Evolutionary conservation across 2,888 invertebrate species (phyloP).

Genomic region (Apamea anceps): DNA sequence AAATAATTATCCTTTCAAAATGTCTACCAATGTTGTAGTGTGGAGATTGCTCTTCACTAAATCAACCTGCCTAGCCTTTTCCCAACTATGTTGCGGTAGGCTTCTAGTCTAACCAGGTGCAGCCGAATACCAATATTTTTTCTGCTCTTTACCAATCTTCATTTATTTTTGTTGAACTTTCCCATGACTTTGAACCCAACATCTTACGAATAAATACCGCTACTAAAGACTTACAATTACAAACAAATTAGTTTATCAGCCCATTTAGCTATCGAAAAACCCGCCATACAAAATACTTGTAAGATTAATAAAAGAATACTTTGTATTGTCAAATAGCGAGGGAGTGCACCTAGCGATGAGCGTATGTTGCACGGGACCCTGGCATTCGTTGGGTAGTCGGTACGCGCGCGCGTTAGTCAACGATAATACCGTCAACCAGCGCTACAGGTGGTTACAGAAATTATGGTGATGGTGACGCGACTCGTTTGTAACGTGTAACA

Average conservation of each 20-base stretch:
- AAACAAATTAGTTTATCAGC: constrained; percentile 42
- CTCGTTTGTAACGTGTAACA: constrained; percentile 49
- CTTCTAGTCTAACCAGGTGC: too few relatives aligned
- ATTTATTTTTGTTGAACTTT: not conserved
- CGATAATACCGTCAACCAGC: constrained; percentile 84
- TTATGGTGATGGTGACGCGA: constrained; percentile 55
- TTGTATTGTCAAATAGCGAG: constrained; percentile 82
- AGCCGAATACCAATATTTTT: too few relatives aligned
- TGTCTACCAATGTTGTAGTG: not conserved
- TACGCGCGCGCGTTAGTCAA: constrained; percentile 82
- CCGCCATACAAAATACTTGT: not conserved
- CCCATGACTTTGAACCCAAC: not conserved
- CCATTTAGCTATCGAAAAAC: constrained; percentile 6
- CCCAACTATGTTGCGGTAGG: not conserved
- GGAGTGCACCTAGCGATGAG: constrained; percentile 84
- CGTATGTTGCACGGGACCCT: constrained; percentile 83
- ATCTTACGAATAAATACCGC: not conserved
- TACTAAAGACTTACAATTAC: constrained; percentile 21
- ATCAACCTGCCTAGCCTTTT: not conserved
- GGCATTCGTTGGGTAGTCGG: constrained; percentile 81
- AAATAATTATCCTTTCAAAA: not conserved
- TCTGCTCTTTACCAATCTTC: not conserved
- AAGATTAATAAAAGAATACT: constrained; percentile 60
- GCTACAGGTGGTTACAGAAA: constrained; percentile 82
- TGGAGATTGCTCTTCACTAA: not conserved